Conservation (phyloP, 1,140 invertebrate species). For the Drosophila kanapiae region DNA sequence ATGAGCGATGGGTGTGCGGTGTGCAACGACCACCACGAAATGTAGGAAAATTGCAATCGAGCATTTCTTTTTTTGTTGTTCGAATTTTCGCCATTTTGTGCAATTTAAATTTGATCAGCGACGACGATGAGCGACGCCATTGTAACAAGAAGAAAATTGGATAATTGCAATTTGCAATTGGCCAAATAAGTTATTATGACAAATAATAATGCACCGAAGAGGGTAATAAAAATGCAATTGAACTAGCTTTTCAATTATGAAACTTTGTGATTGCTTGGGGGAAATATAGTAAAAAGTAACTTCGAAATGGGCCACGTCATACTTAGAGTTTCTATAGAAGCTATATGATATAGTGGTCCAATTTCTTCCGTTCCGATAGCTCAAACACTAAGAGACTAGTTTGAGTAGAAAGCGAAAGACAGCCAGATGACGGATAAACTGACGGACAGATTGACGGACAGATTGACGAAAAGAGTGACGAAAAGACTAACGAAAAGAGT, state of each 20-base stretch:
- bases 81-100: constrained; percentile 9
- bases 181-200: neutral
- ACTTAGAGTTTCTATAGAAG: neutral
- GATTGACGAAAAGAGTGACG: no score
- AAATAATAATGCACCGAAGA: neutral
- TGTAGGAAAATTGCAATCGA: constrained; percentile 15
- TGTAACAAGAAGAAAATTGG: constrained; percentile 12
- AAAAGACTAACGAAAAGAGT: no score
- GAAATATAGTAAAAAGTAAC: no score
- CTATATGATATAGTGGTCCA: neutral
- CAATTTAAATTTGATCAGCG: constrained; percentile 9
- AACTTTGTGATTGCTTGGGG: no score
- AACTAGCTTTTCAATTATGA: no score
- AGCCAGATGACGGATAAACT: no score
- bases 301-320: no score
- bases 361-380: no score
- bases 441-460: no score
- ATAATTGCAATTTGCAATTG: neutral
- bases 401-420: no score
- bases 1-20: constrained; percentile 47
- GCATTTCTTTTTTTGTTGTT: neutral
- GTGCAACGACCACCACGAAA: constrained; percentile 19
- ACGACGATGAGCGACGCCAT: neutral
- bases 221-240: neutral
- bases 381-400: no score